Evolutionary conservation across 1,140 invertebrate species (phyloP), one percentile per base, ranked within the genome.

Genomic region (Marisa cornuarietis): DNA sequence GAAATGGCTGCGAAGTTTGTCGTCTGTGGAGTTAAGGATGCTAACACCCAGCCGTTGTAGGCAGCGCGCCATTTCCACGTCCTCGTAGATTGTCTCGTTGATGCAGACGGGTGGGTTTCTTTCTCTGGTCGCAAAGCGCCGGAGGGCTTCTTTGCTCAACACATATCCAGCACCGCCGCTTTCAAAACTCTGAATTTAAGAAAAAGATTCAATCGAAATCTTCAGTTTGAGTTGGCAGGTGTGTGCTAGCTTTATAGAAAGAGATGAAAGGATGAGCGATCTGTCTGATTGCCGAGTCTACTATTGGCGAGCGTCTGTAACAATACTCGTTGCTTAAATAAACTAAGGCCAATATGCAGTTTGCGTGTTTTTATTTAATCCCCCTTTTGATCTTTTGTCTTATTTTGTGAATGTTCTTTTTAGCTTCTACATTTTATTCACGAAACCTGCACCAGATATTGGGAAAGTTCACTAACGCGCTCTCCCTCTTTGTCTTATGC

Each of bases 51-150:
- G 93, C 76, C 94, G 95, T 86, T 96, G 94, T 82, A 99, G 89
- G 88, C 97, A 99, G 87, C 95, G 95, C 86, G 96, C 97, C 91
- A 98, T 96, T 90, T 98, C 96, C 0, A 96, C 96, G 90, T 99
- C 97, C 89, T 99, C 97, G 0, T 95, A 94, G 13, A 95, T 96
- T 20, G 93, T 93, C 82, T 94, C 92, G 80, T 94, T 93, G 61
- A 92, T 63, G 68, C 87, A 88, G 5, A 81, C 11, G 14, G 93
- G 92, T 26, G 92, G 91, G 84, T 96, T 93, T 0, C 93, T 66
- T 94, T 92, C 83, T 11, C 80, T 49, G 54, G 49, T 72, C 14
- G 76, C 86, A 77, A 85, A 84, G 49, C 85, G 52, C 58, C 69
- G 71, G 26, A 87, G 58, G n/a, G 85, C 80, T 79, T 87, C 82